phyloP scores from a whole-genome alignment of 2,888 invertebrate genomes.

The Yponomeuta malinellus region DNA sequence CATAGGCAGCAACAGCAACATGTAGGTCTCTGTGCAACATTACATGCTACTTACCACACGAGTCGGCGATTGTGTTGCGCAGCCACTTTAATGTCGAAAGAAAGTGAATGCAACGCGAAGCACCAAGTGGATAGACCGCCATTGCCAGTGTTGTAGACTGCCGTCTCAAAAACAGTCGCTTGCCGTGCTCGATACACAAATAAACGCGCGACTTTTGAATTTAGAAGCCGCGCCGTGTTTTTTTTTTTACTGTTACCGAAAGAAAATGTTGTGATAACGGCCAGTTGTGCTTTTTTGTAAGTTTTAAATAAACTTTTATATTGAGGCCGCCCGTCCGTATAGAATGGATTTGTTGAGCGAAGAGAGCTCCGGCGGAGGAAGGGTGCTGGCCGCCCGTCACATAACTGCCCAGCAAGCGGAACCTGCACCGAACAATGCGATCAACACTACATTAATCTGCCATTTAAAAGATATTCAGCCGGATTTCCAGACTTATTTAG shows the following conservation, averaged over 20 bases:
- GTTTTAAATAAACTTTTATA: background rate
- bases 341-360: conserved; percentile 52
- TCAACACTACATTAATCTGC: conserved; percentile 59
- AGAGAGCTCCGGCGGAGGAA: conserved; percentile 35
- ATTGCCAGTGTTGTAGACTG: conserved; percentile 13
- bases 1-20: no score
- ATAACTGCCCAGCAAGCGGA: conserved; percentile 45
- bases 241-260: background rate
- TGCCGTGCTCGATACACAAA: conserved; percentile 5
- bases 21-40: no score
- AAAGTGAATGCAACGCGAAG: conserved; percentile 61
- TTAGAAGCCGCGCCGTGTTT: conserved; percentile 8
- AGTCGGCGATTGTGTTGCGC: conserved; percentile 39
- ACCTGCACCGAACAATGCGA: conserved; percentile 40
- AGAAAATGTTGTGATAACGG: background rate
- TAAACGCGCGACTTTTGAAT: conserved; percentile 20
- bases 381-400: conserved; percentile 48
- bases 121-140: conserved; percentile 24
- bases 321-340: no score
- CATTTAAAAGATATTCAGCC: conserved; percentile 54
- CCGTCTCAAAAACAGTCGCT: conserved; percentile 13
- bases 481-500: conserved; percentile 51
- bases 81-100: conserved; percentile 63
- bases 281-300: conserved; percentile 8
- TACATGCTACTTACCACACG: background rate